Evolutionary conservation across 1,140 invertebrate genomes (phyloP).

Genomic region (Eumeta japonica): DNA sequence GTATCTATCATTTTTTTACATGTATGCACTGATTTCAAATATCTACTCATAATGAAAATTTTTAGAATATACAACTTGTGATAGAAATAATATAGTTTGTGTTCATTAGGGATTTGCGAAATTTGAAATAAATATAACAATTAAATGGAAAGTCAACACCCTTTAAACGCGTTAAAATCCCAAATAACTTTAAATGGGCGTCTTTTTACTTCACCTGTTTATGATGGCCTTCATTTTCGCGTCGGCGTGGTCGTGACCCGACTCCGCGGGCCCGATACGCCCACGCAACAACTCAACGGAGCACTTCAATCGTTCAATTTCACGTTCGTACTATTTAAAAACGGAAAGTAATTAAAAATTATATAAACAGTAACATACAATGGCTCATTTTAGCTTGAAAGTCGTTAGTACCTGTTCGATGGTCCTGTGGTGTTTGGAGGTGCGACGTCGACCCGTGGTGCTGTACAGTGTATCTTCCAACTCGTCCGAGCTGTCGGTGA

Average conservation of each 20-base stretch:
- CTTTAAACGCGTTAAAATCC: too few species aligned
- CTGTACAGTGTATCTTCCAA: constrained; percentile 56
- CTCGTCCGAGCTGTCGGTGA: constrained; percentile 70
- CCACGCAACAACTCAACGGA: constrained; percentile 72
- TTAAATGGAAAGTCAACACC: background rate
- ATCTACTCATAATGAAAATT: too few species aligned
- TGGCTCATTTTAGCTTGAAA: background rate
- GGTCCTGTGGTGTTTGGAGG: constrained; percentile 62
- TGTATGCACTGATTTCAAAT: too few species aligned
- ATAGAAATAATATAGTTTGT: too few species aligned
- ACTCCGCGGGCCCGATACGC: constrained; percentile 62
- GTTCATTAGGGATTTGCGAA: constrained; percentile 1
- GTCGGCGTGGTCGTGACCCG: constrained; percentile 63
- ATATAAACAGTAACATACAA: background rate
- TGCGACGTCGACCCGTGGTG: constrained; percentile 49
- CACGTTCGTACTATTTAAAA: constrained; percentile 62
- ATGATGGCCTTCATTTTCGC: constrained; percentile 81
- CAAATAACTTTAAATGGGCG: too few species aligned
- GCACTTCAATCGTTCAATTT: constrained; percentile 76
- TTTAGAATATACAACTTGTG: too few species aligned
- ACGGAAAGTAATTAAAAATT: constrained; percentile 3
- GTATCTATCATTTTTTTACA: too few species aligned
- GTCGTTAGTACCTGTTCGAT: constrained; percentile 70
- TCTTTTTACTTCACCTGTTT: constrained; percentile 64
- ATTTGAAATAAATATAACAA: background rate